These are phyloP conservation scores for Platichthys stellatus DNA, from an alignment of 2,113 vertebrate genomes.

Conservation along the genomic window DNA sequence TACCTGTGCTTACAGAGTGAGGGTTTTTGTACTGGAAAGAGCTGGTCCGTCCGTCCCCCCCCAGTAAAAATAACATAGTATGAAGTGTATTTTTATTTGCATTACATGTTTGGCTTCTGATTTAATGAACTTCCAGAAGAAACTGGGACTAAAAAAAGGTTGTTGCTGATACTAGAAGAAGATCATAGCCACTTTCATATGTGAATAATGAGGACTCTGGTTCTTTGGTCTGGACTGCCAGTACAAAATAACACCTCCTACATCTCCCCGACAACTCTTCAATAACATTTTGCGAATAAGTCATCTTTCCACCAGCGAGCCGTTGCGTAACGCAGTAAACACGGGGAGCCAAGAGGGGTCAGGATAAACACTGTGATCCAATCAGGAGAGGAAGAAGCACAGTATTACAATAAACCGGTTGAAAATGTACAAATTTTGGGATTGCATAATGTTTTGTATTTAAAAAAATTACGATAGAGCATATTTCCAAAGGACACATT, in stretches of 20 bases:
- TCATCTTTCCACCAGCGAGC: conserved; percentile 32
- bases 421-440: conserved; percentile 19
- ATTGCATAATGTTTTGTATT: conserved; percentile 37
- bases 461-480: conserved; percentile 19
- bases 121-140: conserved; percentile 30
- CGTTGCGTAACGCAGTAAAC: conserved; percentile 22
- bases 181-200: conserved; percentile 34
- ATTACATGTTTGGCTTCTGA: conserved; percentile 16
- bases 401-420: conserved; percentile 8
- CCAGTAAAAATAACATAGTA: background rate
- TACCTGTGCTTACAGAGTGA: conserved; percentile 32
- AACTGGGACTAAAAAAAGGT: conserved; percentile 33
- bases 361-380: conserved; percentile 28
- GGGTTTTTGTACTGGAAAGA: conserved; percentile 18
- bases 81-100: conserved; percentile 4
- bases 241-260: conserved; percentile 66
- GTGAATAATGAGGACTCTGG: conserved; percentile 53
- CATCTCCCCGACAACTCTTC: conserved; percentile 42
- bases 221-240: conserved; percentile 48
- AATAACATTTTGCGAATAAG: conserved; percentile 48
- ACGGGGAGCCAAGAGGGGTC: conserved; percentile 19
- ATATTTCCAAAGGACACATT: conserved; percentile 47
- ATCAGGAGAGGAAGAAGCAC: conserved; percentile 9
- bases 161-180: conserved; percentile 37
- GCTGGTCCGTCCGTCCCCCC: background rate